Conservation (phyloP, 1,140 invertebrate genomes). For the Gryon sp. region DNA sequence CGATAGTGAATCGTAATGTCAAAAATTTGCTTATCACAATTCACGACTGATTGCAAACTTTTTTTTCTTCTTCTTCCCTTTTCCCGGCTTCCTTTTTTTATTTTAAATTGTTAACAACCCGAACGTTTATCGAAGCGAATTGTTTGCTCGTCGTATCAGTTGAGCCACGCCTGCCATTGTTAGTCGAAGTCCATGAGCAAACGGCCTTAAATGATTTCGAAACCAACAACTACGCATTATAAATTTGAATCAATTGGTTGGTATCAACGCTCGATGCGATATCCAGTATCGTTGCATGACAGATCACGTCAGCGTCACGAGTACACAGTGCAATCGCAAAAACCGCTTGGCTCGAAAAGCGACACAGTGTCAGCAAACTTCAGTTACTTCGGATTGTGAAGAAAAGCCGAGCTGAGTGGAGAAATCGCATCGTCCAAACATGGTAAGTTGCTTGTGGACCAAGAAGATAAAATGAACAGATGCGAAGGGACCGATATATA, state of each 20-base stretch:
- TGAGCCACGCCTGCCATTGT: slow-evolving; percentile 61
- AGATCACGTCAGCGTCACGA: slow-evolving; percentile 24
- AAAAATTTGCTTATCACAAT: slow-evolving; percentile 17
- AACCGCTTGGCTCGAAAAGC: not conserved
- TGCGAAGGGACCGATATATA: slow-evolving; percentile 61
- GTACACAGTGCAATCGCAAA: slow-evolving; percentile 11
- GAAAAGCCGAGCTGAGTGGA: slow-evolving; percentile 10
- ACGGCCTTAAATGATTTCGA: slow-evolving; percentile 55
- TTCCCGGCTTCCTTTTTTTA: not conserved
- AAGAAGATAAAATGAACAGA: slow-evolving; percentile 63
- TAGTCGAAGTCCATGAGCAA: slow-evolving; percentile 15
- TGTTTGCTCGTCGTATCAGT: slow-evolving; percentile 34
- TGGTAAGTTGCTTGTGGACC: slow-evolving; percentile 66
- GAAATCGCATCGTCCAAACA: slow-evolving; percentile 65
- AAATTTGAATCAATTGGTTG: slow-evolving; percentile 18
- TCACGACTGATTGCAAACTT: slow-evolving; percentile 23
- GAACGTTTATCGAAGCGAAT: slow-evolving; percentile 32
- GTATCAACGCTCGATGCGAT: slow-evolving; percentile 16
- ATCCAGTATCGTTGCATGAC: slow-evolving; percentile 12
- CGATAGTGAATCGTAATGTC: slow-evolving; percentile 15
- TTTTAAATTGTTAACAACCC: slow-evolving; percentile 29
- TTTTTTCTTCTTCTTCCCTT: slow-evolving; percentile 33
- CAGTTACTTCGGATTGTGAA: no score
- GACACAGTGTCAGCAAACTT: no score
- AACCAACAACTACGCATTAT: slow-evolving; percentile 47